These are phyloP conservation scores for Prionace glauca DNA, from an alignment of 2,797 vertebrate species.

Conservation along the genomic window DNA sequence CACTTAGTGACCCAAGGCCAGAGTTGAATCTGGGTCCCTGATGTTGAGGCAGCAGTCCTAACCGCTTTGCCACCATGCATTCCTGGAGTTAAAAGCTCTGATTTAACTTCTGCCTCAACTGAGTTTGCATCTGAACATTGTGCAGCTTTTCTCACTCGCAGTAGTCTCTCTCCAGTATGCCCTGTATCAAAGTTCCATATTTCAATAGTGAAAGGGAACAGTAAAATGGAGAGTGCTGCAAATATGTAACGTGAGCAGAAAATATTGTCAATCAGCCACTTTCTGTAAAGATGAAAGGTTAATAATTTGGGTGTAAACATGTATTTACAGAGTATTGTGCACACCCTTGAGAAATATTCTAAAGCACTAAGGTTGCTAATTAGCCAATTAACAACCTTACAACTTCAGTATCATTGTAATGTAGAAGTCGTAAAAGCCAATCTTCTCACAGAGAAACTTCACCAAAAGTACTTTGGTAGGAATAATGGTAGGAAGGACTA, in stretches of 20 bases:
- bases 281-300: neutral
- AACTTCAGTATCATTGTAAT: neutral
- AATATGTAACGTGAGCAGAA: neutral
- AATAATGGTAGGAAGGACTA: too few relatives aligned
- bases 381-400: neutral
- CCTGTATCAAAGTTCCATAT: neutral
- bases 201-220: neutral
- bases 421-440: neutral
- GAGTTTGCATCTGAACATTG: neutral
- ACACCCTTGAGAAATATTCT: neutral
- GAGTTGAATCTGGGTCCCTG: too few relatives aligned
- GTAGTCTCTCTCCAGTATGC: neutral
- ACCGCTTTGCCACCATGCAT: too few relatives aligned
- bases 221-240: neutral
- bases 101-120: neutral
- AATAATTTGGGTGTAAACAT: neutral
- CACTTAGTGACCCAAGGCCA: too few relatives aligned
- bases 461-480: too few relatives aligned
- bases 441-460: neutral
- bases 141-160: neutral
- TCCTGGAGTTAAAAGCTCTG: neutral
- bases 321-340: neutral
- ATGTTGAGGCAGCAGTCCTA: too few relatives aligned
- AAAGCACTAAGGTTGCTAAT: neutral
- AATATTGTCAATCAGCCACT: neutral